Percentiles rank a stretch among this genome's conserved stretches.
Conservation (phyloP, 2,888 invertebrate genomes). For the Mythimna ferrago region DNA sequence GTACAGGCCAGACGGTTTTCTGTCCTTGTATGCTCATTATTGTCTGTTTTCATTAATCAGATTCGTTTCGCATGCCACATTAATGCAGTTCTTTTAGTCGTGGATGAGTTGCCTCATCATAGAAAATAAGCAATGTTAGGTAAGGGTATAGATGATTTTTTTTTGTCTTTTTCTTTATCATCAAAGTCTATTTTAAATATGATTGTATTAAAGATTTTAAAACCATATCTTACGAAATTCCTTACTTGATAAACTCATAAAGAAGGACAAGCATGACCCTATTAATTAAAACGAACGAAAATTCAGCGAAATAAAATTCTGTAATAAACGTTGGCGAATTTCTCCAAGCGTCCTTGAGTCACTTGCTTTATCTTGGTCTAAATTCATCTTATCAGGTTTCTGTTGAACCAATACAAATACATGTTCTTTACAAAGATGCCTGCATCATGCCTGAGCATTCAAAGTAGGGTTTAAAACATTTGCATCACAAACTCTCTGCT, state of each 20-base stretch:
- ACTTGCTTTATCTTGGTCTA: constrained; percentile 66
- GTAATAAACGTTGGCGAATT: constrained; percentile 42
- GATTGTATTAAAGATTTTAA: neutral
- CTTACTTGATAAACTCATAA: neutral
- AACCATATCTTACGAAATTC: neutral
- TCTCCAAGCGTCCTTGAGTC: constrained; percentile 58
- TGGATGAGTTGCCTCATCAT: neutral
- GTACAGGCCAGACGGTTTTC: neutral
- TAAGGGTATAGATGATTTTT: neutral
- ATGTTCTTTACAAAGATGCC: constrained; percentile 34
- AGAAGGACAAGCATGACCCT: constrained; percentile 4
- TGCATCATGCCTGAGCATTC: constrained; percentile 44
- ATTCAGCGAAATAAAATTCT: constrained; percentile 17
- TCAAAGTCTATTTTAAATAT: neutral
- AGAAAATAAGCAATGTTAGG: neutral
- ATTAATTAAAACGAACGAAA: constrained; percentile 6
- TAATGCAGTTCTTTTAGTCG: constrained; percentile 6
- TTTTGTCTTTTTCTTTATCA: neutral
- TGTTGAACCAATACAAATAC: constrained; percentile 52
- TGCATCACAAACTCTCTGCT: constrained; percentile 19
- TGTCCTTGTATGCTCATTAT: constrained; percentile 37
- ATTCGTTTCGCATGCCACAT: constrained; percentile 21
- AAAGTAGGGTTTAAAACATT: constrained; percentile 45
- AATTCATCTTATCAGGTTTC: constrained; percentile 63
- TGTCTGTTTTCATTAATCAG: constrained; percentile 24